These are phyloP conservation scores for Centropus bengalensis DNA, from an alignment of 2,113 vertebrate genomes.

Conservation along the genomic window DNA sequence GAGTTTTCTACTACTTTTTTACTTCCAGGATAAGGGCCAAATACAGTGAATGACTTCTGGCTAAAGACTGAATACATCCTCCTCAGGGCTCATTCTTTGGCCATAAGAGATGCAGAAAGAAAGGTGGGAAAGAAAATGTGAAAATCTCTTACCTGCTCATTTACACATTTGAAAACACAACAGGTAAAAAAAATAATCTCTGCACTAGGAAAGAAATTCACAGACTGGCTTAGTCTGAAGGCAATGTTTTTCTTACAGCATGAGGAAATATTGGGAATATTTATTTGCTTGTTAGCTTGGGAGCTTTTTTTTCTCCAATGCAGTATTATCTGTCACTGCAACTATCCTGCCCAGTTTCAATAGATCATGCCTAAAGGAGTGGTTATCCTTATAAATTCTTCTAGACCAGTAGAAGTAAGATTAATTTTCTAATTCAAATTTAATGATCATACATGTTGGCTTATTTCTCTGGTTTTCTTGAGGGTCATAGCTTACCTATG, in stretches of 20 bases:
- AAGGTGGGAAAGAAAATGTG: neutral
- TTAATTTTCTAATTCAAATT: neutral
- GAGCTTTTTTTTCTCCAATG: neutral
- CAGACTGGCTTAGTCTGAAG: neutral
- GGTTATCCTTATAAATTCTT: neutral
- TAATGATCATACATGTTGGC: neutral
- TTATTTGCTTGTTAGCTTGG: neutral
- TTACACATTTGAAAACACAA: neutral
- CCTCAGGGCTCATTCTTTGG: neutral
- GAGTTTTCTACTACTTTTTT: neutral
- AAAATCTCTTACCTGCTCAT: neutral
- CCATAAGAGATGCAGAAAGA: rapidly evolving
- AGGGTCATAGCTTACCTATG: neutral
- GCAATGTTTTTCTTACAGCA: neutral
- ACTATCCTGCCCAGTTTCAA: neutral
- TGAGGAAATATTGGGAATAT: neutral
- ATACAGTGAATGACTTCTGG: neutral
- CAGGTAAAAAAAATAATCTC: neutral
- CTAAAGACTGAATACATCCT: neutral
- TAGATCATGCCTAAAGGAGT: neutral
- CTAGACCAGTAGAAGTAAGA: neutral
- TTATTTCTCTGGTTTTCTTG: neutral
- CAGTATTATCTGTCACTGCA: neutral
- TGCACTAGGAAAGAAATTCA: neutral
- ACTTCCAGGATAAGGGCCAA: neutral